These are phyloP conservation scores for Columba guinea DNA, from an alignment of 2,797 vertebrate species.

Conservation along the genomic window DNA sequence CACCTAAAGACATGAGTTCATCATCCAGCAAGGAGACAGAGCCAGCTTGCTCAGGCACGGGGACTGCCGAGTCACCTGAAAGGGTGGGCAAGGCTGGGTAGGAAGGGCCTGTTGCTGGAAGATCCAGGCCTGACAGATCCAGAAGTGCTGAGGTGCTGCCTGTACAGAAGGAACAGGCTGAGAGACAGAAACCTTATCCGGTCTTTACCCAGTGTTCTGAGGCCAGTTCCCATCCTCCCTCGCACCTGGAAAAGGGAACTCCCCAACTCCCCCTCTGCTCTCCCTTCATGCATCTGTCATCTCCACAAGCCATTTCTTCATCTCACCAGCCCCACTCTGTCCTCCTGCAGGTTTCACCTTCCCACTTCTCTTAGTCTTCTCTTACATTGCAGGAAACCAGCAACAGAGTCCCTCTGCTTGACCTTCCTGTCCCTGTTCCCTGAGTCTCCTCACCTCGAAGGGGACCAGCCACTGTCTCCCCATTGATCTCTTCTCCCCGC, in stretches of 20 bases:
- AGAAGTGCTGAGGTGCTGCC: slow-evolving; percentile 86
- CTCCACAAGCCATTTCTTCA: background rate
- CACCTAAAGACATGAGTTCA: slow-evolving; percentile 97
- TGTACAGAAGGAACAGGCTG: slow-evolving; percentile 31
- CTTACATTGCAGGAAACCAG: background rate
- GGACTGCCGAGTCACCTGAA: slow-evolving; percentile 62
- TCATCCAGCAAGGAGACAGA: slow-evolving; percentile 91
- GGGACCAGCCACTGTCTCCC: slow-evolving; percentile 72
- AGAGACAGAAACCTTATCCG: background rate
- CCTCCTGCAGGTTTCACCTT: background rate
- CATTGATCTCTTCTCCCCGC: slow-evolving; percentile 90
- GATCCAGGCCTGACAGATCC: slow-evolving; percentile 90
- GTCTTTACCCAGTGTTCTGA: background rate
- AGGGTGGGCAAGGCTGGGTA: slow-evolving; percentile 76
- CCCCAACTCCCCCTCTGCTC: background rate
- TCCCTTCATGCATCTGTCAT: background rate
- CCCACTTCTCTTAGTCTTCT: background rate
- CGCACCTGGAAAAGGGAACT: background rate
- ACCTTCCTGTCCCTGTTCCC: background rate
- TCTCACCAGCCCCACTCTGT: background rate
- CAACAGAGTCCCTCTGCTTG: background rate
- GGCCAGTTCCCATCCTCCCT: background rate
- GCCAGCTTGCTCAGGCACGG: slow-evolving; percentile 75
- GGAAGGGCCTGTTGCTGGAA: slow-evolving; percentile 74
- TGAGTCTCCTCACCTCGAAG: slow-evolving; percentile 79